Evolutionary conservation across 2,113 vertebrate genomes (phyloP).

Genomic region (Cyrtonyx montezumae): DNA sequence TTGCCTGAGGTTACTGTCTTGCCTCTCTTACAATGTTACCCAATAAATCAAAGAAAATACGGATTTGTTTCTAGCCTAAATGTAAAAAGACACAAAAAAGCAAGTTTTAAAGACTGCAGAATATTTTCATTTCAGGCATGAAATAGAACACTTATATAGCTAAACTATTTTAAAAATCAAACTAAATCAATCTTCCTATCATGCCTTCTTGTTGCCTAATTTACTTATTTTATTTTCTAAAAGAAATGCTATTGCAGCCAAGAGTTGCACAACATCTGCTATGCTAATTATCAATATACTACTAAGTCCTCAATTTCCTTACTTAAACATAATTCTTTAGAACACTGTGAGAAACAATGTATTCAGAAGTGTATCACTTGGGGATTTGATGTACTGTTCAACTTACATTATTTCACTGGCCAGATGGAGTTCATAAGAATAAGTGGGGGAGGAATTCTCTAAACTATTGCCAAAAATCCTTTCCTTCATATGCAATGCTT

Average conservation of each 20-base stretch:
- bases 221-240: constrained; percentile 11
- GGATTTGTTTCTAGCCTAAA: constrained; percentile 31
- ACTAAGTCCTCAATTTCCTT: constrained; percentile 51
- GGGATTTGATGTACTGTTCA: constrained; percentile 33
- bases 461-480: constrained; percentile 49
- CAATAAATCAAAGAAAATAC: constrained; percentile 65
- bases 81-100: background rate
- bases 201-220: background rate
- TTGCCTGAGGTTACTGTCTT: constrained; percentile 68
- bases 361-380: constrained; percentile 45
- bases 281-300: constrained; percentile 62
- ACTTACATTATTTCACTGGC: constrained; percentile 33
- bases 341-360: constrained; percentile 38
- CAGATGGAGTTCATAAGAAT: constrained; percentile 57
- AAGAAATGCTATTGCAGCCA: background rate
- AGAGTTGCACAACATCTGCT: constrained; percentile 53
- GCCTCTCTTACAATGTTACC: constrained; percentile 22
- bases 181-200: background rate
- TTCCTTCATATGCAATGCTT: constrained; percentile 19
- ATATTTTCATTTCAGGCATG: constrained; percentile 12
- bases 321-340: constrained; percentile 40
- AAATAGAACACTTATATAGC: background rate
- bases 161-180: background rate
- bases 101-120: background rate
- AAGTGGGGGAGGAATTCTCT: constrained; percentile 22